Evolutionary conservation across 2,888 invertebrate genomes (phyloP), one percentile per base, ranked within the genome.

Genomic region (Andrena trimmerana): DNA sequence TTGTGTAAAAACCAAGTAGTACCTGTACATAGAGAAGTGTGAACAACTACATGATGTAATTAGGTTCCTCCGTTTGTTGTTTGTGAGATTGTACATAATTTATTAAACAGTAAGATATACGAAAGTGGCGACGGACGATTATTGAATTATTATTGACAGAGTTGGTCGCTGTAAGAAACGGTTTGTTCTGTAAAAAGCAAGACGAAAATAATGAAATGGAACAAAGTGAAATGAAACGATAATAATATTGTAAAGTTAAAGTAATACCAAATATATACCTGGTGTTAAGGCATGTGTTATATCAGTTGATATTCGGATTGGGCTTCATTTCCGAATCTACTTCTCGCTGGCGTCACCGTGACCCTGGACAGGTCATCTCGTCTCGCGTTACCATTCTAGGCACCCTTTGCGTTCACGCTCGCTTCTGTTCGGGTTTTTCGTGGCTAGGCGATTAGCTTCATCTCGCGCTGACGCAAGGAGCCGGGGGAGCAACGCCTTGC

Each of bases 1-100:
- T 91, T 90, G 89, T 92, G 90, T 91, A 91, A 91, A 92, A 91
- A 91, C 87, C 87, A 92, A 42, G 93, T 94, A 94, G 93, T 94
- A 94, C 93, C 93, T 94, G 94, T 94, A 94, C 90, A 94, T 94
- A 94, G 93, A 90, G 89, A 93, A 93, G 92, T 92, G 92, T 92
- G 91, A 92, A 92, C 91, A 93, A 92, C 90, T 93, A 92, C 90
- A 93, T 90, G 90, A 94, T 94, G 93, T 94, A 93, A 94, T 94
- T 94, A 94, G 93, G 93, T 93, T 93, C 91, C 93, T 94, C 92
- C 90, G 93, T 94, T 94, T 94, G 93, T 92, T 94, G 93, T 94
- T 94, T 94, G 93, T 93, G 94, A 94, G 92, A 94, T 93, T 94
- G 94, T 94, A 94, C 90, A 94, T 94, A 94, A 94, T 94, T 94